These are phyloP conservation scores for Chionis minor DNA, from an alignment of 2,113 vertebrate species.

Conservation along the genomic window DNA sequence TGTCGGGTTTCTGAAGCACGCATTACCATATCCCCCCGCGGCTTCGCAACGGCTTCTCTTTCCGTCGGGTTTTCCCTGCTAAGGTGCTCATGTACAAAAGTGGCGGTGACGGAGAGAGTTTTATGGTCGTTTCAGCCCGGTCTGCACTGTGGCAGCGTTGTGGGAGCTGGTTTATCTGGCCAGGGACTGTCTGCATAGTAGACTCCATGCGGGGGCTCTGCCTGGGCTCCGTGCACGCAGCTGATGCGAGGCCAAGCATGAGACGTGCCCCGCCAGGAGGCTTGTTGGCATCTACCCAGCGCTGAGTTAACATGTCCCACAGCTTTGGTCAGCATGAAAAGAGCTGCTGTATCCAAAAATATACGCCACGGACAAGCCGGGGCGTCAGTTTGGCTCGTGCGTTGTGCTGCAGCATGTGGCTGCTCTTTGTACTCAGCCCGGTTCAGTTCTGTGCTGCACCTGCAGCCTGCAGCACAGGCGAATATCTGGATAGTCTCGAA, in stretches of 20 bases:
- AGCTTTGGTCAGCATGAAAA: not conserved
- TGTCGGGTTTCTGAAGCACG: not conserved
- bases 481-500: not conserved
- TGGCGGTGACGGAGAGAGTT: not conserved
- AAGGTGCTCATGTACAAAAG: not conserved
- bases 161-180: not conserved
- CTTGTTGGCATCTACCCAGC: not conserved
- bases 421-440: not conserved
- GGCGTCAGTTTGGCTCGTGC: not conserved
- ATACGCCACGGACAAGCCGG: rapidly evolving
- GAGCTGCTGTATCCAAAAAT: not conserved
- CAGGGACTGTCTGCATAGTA: not conserved
- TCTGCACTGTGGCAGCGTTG: not conserved
- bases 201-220: too few species aligned
- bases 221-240: too few species aligned
- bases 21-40: not conserved
- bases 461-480: not conserved
- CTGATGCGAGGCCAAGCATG: not conserved
- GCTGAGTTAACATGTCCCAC: not conserved
- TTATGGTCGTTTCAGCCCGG: rapidly evolving
- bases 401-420: not conserved
- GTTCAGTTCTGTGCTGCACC: not conserved
- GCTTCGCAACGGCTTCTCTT: not conserved
- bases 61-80: not conserved
- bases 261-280: not conserved